Percentiles rank a stretch among this genome's conserved stretches.
These are phyloP conservation scores for Cydia splendana DNA, from an alignment of 1,140 invertebrate species.

Conservation along the genomic window DNA sequence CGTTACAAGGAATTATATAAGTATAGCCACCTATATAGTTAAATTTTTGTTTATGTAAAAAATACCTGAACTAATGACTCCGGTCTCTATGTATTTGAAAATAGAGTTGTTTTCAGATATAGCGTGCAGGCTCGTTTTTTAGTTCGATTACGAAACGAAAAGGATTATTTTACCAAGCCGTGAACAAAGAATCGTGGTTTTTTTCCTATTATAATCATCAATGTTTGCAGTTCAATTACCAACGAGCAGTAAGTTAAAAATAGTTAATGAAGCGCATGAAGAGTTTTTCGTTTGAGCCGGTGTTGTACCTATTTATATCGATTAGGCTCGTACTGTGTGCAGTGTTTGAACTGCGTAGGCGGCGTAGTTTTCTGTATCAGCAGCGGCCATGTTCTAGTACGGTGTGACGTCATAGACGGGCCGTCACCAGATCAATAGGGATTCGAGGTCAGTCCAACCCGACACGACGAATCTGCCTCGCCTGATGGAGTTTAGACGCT, in stretches of 20 bases:
- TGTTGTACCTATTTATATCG: constrained; percentile 16
- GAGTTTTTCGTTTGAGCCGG: constrained; percentile 15
- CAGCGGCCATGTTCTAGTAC: constrained; percentile 33
- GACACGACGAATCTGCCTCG: constrained; percentile 47
- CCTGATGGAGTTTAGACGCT: constrained; percentile 40
- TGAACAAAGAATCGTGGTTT: background rate
- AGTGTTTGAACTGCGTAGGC: constrained; percentile 31
- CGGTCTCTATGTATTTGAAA: background rate
- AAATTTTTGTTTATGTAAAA: too few species aligned
- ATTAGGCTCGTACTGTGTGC: constrained; percentile 20
- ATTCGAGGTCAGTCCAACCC: constrained; percentile 54
- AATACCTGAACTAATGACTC: too few species aligned
- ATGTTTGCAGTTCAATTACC: background rate
- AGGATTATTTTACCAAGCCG: background rate
- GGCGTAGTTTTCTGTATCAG: constrained; percentile 30
- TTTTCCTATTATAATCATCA: background rate
- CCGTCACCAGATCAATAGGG: constrained; percentile 60
- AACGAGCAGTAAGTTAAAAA: background rate
- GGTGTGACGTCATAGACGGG: constrained; percentile 49
- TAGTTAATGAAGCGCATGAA: background rate
- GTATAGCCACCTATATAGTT: too few species aligned
- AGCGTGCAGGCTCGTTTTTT: too few species aligned
- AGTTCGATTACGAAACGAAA: too few species aligned
- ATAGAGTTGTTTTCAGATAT: background rate
- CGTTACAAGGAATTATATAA: too few species aligned